phyloP scores from a whole-genome alignment of 2,888 invertebrate species.

The Leucania comma region DNA sequence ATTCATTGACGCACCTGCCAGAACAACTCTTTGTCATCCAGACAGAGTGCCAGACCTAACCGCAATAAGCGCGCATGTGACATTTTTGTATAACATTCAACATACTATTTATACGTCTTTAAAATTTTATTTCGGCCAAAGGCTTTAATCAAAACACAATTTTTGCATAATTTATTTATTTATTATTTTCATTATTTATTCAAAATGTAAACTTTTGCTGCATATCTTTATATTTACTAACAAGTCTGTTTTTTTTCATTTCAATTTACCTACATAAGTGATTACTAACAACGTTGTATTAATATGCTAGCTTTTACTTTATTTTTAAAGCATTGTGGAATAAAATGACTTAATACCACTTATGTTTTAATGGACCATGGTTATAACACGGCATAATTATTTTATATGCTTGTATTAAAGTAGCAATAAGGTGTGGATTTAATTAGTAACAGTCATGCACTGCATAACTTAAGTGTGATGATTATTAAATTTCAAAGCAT shows the following conservation, averaged over 20 bases:
- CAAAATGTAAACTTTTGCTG: background rate
- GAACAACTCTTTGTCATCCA: slow-evolving; percentile 42
- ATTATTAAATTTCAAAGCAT: background rate
- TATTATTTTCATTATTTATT: background rate
- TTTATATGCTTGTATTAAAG: slow-evolving; percentile 8
- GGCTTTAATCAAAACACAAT: background rate
- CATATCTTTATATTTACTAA: background rate
- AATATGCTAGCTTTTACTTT: background rate
- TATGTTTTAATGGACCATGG: slow-evolving; percentile 8
- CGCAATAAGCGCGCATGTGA: slow-evolving; percentile 28
- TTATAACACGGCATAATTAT: slow-evolving; percentile 10
- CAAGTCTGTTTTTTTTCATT: background rate
- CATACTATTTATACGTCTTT: background rate
- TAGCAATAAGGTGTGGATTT: background rate
- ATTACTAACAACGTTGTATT: background rate
- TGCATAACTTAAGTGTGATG: background rate
- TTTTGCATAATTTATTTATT: too few species aligned
- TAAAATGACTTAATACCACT: slow-evolving; percentile 10
- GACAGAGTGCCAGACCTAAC: background rate
- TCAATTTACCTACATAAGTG: background rate
- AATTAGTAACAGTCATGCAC: slow-evolving; percentile 31
- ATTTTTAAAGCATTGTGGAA: background rate
- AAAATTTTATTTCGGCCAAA: background rate
- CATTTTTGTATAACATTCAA: slow-evolving; percentile 14
- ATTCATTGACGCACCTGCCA: slow-evolving; percentile 42